phyloP scores from a whole-genome alignment of 2,797 vertebrate genomes.

The Malacoctenus gilli region DNA sequence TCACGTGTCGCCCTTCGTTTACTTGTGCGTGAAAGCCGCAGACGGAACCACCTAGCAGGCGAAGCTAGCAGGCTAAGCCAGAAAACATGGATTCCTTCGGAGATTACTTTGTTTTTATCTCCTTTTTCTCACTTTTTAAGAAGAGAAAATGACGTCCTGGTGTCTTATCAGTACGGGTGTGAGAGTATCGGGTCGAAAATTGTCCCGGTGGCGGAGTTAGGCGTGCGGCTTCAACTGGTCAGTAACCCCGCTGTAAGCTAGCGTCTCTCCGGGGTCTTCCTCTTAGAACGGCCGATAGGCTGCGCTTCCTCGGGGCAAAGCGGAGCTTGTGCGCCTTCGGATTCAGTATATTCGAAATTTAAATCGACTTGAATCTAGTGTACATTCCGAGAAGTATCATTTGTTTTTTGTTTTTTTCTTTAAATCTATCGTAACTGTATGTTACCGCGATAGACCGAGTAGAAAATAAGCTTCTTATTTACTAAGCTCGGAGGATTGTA shows the following conservation, averaged over 20 bases:
- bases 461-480: conserved; percentile 53
- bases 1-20: conserved; percentile 65
- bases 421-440: no score
- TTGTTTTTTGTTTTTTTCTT: not conserved
- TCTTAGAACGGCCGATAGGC: conserved; percentile 37
- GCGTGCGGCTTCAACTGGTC: conserved; percentile 34
- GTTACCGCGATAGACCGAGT: no score
- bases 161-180: no score
- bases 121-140: not conserved
- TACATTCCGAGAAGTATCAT: no score
- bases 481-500: conserved; percentile 41
- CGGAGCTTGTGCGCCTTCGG: not conserved
- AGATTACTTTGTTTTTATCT: not conserved
- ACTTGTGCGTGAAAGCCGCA: conserved; percentile 33
- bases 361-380: fast-evolving
- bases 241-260: no score
- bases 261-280: conserved; percentile 26
- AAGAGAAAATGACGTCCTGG: not conserved
- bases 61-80: conserved; percentile 42
- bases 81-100: conserved; percentile 11
- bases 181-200: no score
- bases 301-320: no score
- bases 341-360: not conserved
- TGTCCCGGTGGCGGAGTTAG: conserved; percentile 7
- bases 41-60: conserved; percentile 38